Percentiles rank a stretch among this genome's conserved stretches.
phyloP scores from a whole-genome alignment of 2,888 invertebrate species.

The Ectemnius continuus region DNA sequence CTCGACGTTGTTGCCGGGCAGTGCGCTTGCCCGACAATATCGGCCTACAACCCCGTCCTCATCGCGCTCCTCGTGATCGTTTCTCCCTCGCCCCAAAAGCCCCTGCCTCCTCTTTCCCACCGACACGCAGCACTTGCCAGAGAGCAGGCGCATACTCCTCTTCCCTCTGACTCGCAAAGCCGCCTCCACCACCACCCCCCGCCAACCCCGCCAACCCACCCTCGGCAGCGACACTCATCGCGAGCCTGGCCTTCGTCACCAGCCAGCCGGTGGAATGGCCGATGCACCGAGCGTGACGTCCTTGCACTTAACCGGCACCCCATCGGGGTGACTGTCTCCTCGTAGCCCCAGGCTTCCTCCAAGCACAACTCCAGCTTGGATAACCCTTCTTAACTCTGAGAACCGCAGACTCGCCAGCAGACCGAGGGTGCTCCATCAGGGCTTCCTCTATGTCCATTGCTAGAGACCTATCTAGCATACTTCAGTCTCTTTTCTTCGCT shows the following conservation, averaged over 20 bases:
- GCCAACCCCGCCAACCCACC: slow-evolving; percentile 9
- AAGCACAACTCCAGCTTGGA: neutral
- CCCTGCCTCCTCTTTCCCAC: neutral
- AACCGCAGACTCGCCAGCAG: neutral
- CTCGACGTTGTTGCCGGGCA: slow-evolving; percentile 30
- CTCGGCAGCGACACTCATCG: no score
- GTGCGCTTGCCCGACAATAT: slow-evolving; percentile 64
- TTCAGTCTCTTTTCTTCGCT: neutral
- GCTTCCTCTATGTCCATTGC: neutral
- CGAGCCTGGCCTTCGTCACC: neutral
- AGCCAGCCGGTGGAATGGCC: slow-evolving; percentile 42
- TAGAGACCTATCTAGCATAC: neutral
- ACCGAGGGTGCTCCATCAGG: neutral
- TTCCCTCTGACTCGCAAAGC: slow-evolving; percentile 30
- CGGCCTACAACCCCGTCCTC: slow-evolving; percentile 59
- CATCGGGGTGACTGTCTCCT: neutral
- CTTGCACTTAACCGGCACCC: slow-evolving; percentile 30
- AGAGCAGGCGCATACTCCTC: slow-evolving; percentile 50
- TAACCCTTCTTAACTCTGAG: neutral
- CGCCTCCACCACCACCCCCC: slow-evolving; percentile 43
- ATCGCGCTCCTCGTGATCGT: neutral
- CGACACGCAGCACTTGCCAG: neutral
- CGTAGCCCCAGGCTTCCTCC: neutral
- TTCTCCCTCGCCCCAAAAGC: neutral
- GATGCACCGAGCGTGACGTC: slow-evolving; percentile 34